phyloP scores from a whole-genome alignment of 2,888 invertebrate genomes.

The Orchestes rusci region DNA sequence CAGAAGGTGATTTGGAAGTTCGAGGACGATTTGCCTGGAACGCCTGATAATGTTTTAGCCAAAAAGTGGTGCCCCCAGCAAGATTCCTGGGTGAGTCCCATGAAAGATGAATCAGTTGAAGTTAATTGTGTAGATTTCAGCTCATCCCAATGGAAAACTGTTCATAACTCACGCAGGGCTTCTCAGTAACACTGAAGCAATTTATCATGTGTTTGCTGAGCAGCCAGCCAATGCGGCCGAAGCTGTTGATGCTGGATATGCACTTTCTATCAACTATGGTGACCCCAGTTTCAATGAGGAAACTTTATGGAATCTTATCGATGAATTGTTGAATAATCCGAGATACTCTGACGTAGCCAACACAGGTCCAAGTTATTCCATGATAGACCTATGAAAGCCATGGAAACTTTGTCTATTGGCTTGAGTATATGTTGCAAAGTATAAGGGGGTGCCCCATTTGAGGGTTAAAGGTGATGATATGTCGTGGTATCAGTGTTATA shows the following conservation, averaged over 20 bases:
- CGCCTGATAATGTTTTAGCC: conserved; percentile 51
- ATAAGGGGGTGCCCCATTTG: conserved; percentile 32
- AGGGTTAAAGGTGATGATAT: conserved; percentile 30
- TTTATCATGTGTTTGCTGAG: conserved; percentile 42
- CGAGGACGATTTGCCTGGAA: conserved; percentile 51
- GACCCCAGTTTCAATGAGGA: too few species aligned
- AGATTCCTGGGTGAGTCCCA: conserved; percentile 33
- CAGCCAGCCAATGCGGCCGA: conserved; percentile 46
- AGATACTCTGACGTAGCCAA: conserved; percentile 31
- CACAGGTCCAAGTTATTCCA: too few species aligned
- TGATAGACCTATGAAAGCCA: too few species aligned
- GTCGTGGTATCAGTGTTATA: conserved; percentile 32
- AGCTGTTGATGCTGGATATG: conserved; percentile 34
- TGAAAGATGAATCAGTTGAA: too few species aligned
- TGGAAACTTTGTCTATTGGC: conserved; percentile 34
- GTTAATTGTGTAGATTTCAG: too few species aligned
- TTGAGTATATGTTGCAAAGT: conserved; percentile 34
- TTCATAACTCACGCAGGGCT: conserved; percentile 10
- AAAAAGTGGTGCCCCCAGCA: conserved; percentile 61
- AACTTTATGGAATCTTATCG: conserved; percentile 4
- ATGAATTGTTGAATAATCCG: conserved; percentile 17
- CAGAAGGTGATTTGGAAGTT: conserved; percentile 66
- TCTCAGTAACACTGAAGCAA: conserved; percentile 9
- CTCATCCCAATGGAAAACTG: conserved; percentile 41
- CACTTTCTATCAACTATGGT: conserved; percentile 5